phyloP scores from a whole-genome alignment of 2,113 vertebrate genomes.

The Mus pahari region DNA sequence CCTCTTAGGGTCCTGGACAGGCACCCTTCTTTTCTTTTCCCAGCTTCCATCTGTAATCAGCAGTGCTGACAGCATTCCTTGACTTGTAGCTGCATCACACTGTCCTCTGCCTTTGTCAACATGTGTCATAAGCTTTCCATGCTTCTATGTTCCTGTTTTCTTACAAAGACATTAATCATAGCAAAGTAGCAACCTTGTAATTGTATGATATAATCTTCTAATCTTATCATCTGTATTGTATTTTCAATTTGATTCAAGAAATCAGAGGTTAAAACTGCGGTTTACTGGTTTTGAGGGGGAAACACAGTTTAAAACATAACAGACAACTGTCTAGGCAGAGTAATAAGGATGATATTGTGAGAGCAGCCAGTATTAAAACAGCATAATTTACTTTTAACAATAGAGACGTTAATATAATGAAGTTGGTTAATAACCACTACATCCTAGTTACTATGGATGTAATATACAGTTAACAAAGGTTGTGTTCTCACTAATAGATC shows the following conservation, averaged over 20 bases:
- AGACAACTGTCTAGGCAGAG: not conserved
- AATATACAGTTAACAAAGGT: not conserved
- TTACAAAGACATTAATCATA: no score
- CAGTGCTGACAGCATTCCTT: not conserved
- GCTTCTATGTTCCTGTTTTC: not conserved
- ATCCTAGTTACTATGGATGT: not conserved
- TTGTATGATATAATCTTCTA: not conserved
- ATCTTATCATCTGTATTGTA: not conserved
- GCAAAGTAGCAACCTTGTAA: not conserved
- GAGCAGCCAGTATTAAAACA: not conserved
- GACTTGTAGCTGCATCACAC: not conserved
- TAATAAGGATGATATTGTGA: not conserved
- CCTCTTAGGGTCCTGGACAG: not conserved
- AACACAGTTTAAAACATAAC: not conserved
- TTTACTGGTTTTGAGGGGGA: not conserved
- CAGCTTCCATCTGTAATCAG: not conserved
- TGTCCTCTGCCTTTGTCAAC: not conserved
- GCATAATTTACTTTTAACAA: not conserved
- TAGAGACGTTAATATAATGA: not conserved
- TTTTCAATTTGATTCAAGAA: not conserved
- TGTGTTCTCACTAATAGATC: not conserved
- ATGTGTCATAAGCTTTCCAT: not conserved
- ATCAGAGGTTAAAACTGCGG: not conserved
- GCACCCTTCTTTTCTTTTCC: not conserved
- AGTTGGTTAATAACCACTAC: not conserved